Conservation (phyloP, 2,888 invertebrate genomes). For the Cephus nigrinus region DNA sequence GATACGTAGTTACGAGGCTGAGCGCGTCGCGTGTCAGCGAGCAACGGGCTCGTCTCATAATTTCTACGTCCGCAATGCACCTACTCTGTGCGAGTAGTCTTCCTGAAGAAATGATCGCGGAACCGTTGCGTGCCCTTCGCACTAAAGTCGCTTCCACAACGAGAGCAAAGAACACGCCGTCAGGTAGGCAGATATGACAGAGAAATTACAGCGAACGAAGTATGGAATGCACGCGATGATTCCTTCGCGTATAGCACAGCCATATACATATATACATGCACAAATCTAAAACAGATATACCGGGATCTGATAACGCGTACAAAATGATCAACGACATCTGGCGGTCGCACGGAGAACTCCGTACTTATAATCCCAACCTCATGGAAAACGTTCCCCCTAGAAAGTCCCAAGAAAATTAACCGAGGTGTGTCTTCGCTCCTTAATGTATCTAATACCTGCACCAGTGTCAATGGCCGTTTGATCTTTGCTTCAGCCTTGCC, state of each 20-base stretch:
- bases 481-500: conserved; percentile 27
- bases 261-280: too few species aligned
- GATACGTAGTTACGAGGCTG: not conserved
- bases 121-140: not conserved
- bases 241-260: too few species aligned
- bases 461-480: conserved; percentile 41
- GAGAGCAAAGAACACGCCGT: not conserved
- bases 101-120: not conserved
- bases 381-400: not conserved
- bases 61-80: not conserved
- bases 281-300: not conserved
- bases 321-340: not conserved
- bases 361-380: not conserved
- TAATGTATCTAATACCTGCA: not conserved
- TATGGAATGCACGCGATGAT: not conserved
- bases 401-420: not conserved
- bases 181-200: not conserved
- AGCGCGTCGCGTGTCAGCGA: not conserved
- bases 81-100: not conserved
- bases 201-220: not conserved
- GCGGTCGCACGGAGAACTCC: not conserved
- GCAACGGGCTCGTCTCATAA: not conserved
- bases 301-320: not conserved
- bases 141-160: not conserved
- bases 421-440: not conserved